A percentile compares a stretch with the other conserved stretches of the same genome.
Conservation (phyloP, 2,797 vertebrate genomes). For the Rhabdophis nuchalis region DNA sequence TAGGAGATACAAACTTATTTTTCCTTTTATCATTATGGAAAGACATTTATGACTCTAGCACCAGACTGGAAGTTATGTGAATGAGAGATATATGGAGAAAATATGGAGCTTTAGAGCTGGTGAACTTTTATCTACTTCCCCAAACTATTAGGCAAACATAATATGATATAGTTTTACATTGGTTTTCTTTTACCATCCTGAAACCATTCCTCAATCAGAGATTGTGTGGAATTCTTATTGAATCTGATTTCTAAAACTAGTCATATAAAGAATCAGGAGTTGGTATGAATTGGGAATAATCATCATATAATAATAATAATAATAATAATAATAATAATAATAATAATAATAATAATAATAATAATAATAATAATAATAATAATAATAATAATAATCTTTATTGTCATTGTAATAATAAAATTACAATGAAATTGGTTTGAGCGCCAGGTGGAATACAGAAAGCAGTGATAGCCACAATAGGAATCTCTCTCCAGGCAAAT, state of each 20-base stretch:
- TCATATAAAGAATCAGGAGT: rapidly evolving
- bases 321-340: no score
- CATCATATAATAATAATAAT: no score
- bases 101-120: background rate
- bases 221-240: background rate
- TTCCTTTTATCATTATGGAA: background rate
- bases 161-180: background rate
- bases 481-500: no score
- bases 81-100: background rate
- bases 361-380: no score
- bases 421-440: no score
- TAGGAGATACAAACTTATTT: background rate
- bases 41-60: background rate
- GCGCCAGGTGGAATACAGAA: no score
- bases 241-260: background rate
- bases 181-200: background rate
- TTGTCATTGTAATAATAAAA: no score
- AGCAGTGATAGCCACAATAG: no score
- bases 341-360: no score
- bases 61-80: background rate
- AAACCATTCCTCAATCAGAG: background rate
- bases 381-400: no score
- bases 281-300: background rate
- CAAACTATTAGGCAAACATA: background rate
- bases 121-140: background rate